phyloP scores from a whole-genome alignment of 2,888 invertebrate genomes.

The Myopa testacea region DNA sequence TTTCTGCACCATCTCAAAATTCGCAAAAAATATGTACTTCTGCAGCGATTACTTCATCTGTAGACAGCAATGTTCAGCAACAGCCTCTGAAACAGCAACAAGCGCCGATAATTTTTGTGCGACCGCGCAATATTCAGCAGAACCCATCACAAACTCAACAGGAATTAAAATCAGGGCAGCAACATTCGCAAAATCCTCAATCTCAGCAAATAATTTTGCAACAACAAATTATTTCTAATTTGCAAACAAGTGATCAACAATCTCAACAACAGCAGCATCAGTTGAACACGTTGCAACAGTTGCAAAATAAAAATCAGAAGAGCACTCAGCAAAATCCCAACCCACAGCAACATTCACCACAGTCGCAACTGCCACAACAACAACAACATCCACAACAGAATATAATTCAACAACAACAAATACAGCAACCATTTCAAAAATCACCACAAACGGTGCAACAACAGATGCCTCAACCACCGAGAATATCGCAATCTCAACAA shows the following conservation, averaged over 20 bases:
- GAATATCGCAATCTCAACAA: slow-evolving; percentile 48
- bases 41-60: background rate
- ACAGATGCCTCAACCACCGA: slow-evolving; percentile 49
- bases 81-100: slow-evolving; percentile 47
- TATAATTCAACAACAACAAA: slow-evolving; percentile 20
- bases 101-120: slow-evolving; percentile 62
- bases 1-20: slow-evolving; percentile 3
- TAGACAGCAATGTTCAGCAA: slow-evolving; percentile 16
- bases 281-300: slow-evolving; percentile 41
- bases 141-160: slow-evolving; percentile 3
- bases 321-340: slow-evolving; percentile 51
- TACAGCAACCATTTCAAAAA: slow-evolving; percentile 42
- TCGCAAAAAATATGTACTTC: no score
- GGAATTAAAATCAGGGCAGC: slow-evolving; percentile 42
- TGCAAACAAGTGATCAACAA: slow-evolving; percentile 49
- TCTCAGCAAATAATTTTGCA: slow-evolving; percentile 59
- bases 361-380: slow-evolving; percentile 41
- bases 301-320: slow-evolving; percentile 48
- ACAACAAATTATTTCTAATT: slow-evolving; percentile 62
- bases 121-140: slow-evolving; percentile 57
- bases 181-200: slow-evolving; percentile 10
- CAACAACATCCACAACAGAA: slow-evolving; percentile 54
- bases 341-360: slow-evolving; percentile 48
- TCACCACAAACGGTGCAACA: slow-evolving; percentile 39
- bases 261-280: slow-evolving; percentile 54